Evolutionary conservation across 2,113 vertebrate species (phyloP), one percentile per base, ranked within the genome.

Genomic region (Rattus norvegicus): DNA sequence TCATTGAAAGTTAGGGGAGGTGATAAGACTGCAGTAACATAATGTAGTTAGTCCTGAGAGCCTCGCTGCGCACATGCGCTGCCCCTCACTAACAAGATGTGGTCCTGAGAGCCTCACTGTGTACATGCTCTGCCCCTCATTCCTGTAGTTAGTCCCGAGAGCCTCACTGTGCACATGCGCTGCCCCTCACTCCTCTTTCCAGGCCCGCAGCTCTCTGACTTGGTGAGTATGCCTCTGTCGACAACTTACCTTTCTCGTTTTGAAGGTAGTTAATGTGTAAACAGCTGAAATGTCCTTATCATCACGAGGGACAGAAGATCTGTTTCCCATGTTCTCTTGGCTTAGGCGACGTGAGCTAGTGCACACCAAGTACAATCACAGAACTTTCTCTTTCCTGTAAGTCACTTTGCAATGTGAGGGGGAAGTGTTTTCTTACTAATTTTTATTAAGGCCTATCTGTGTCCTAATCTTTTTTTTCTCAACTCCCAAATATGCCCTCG

Each of bases 231-330:
- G 14, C 26, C 59, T 43, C 43, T 61, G 39, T 7, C 28, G 72
- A 49, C 26, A 61, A 47, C 30, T 13, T 73, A 86, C 22, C 11
- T 8, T 76, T 49, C 88, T 93, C 2, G 1, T 75, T 84, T 75
- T 73, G 63, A 92, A 84, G 6, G 22, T 26, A 9, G 49, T 90
- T 97, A 93, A 95, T 87, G 43, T 13, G 39, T 79, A 96, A 97
- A 69, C 59, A 73, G 65, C 33, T 36, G n/a, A 87, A 93, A 84
- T 87, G 49, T 33, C 20, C 85, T 70, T n/a, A 76, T 17, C 54
- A 33, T 52, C 49, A 3, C 52, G 39, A 76, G 20, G 59, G 1
- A 63, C n/a, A 95, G 84, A 73, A 91, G 88, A 69, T 24, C n/a
- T 14, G 6, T 0, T 22, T 20, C 28, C 20, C n/a, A 11, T 13